Conservation (phyloP, 2,113 vertebrate genomes). For the Holacanthus passer region DNA sequence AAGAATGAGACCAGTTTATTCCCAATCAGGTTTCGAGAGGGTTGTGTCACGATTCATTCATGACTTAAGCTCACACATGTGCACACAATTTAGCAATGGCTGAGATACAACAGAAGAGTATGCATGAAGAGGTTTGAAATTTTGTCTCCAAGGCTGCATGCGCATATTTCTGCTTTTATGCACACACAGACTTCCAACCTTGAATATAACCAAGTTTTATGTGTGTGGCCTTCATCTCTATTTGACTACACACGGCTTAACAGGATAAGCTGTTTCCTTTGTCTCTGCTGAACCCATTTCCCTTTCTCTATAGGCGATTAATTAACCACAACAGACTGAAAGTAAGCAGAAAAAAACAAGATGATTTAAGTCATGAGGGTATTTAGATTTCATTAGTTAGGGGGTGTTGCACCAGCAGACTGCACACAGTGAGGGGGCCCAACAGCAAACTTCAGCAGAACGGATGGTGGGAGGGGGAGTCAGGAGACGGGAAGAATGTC, state of each 20-base stretch:
- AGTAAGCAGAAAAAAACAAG: conserved; percentile 44
- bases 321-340: conserved; percentile 70
- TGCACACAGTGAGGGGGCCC: conserved; percentile 57
- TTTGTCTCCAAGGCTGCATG: not conserved
- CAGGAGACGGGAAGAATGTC: conserved; percentile 19
- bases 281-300: conserved; percentile 55
- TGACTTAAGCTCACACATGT: not conserved
- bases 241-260: conserved; percentile 54
- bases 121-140: not conserved
- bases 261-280: conserved; percentile 62
- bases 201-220: conserved; percentile 21
- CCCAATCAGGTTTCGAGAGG: conserved; percentile 7
- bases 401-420: conserved; percentile 68
- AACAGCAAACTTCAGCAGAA: conserved; percentile 34
- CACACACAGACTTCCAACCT: not conserved
- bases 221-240: conserved; percentile 21
- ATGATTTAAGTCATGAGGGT: conserved; percentile 64
- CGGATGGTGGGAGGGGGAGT: conserved; percentile 11
- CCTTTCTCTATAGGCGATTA: conserved; percentile 69
- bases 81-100: not conserved
- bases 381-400: conserved; percentile 81
- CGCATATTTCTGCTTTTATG: conserved; percentile 19
- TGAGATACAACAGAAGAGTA: not conserved
- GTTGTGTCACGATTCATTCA: not conserved
- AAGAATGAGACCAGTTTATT: not conserved